Conservation (phyloP, 2,888 invertebrate genomes). For the Sceliomorpha sp. region DNA sequence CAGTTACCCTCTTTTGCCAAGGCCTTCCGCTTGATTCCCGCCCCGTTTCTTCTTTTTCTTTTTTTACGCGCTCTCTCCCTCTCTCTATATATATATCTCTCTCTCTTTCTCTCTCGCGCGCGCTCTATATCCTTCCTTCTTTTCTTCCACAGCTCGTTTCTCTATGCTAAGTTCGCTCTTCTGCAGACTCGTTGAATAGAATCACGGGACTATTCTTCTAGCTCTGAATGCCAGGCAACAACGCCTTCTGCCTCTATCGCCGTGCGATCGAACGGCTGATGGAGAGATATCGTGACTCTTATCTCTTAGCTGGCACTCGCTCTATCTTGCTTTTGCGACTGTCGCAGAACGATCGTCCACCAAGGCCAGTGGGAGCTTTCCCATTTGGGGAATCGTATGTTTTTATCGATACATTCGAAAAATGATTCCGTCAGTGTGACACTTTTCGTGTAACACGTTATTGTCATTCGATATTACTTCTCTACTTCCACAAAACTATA, state of each 20-base stretch:
- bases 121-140: slow-evolving; percentile 40
- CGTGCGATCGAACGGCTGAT: slow-evolving; percentile 70
- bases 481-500: no score
- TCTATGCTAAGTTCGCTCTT: slow-evolving; percentile 56
- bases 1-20: slow-evolving; percentile 59
- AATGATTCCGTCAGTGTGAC: background rate
- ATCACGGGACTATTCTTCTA: slow-evolving; percentile 76
- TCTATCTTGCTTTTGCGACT: slow-evolving; percentile 50
- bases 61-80: slow-evolving; percentile 15
- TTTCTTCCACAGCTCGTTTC: slow-evolving; percentile 44
- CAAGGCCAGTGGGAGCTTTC: slow-evolving; percentile 9
- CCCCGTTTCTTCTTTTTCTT: slow-evolving; percentile 37
- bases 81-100: slow-evolving; percentile 11
- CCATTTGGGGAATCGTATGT: slow-evolving; percentile 24
- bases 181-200: slow-evolving; percentile 70
- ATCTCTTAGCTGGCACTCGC: slow-evolving; percentile 62
- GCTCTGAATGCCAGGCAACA: slow-evolving; percentile 64
- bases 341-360: slow-evolving; percentile 66
- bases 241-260: slow-evolving; percentile 60
- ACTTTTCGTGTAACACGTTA: no score
- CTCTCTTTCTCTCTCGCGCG: slow-evolving; percentile 26
- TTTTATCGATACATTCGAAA: background rate
- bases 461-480: slow-evolving; percentile 2
- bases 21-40: slow-evolving; percentile 44
- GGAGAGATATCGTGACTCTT: slow-evolving; percentile 74